Evolutionary conservation across 2,888 invertebrate genomes (phyloP).

Genomic region (Drosophila formosana): DNA sequence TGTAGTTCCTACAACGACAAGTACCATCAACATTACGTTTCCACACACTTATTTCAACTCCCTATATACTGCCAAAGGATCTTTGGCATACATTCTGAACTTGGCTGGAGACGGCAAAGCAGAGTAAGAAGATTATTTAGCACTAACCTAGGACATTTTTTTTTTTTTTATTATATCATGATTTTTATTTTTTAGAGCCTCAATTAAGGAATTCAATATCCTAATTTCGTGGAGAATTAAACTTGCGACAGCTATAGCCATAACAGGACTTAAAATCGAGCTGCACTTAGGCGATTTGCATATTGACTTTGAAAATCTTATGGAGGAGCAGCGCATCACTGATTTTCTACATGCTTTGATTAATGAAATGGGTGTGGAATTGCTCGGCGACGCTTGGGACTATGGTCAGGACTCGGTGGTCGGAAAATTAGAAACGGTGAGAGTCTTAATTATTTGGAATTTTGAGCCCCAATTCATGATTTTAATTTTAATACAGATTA

Average conservation of each 20-base stretch:
- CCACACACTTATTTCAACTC: constrained; percentile 73
- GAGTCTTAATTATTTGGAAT: constrained; percentile 1
- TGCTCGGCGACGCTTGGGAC: constrained; percentile 80
- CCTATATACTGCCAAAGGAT: constrained; percentile 81
- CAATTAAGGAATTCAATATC: constrained; percentile 60
- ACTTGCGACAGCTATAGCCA: constrained; percentile 54
- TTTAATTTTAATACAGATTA: constrained; percentile 53
- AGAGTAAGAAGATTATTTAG: constrained; percentile 62
- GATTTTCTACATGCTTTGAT: constrained; percentile 78
- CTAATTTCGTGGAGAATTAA: constrained; percentile 68
- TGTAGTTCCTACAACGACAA: constrained; percentile 47
- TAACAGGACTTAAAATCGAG: constrained; percentile 71
- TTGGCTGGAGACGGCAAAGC: constrained; percentile 79
- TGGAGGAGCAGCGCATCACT: constrained; percentile 80
- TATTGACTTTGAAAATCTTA: constrained; percentile 71
- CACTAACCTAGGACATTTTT: background rate
- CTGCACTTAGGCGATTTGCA: constrained; percentile 68
- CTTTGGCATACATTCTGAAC: constrained; percentile 76
- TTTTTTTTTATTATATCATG: too few relatives aligned
- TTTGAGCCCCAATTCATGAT: background rate
- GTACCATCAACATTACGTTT: constrained; percentile 68
- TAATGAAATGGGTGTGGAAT: constrained; percentile 80
- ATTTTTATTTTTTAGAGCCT: constrained; percentile 57
- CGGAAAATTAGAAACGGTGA: constrained; percentile 66
- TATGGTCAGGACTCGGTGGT: constrained; percentile 62